Evolutionary conservation across 2,888 invertebrate species (phyloP).

Genomic region (Dryococelus australis): DNA sequence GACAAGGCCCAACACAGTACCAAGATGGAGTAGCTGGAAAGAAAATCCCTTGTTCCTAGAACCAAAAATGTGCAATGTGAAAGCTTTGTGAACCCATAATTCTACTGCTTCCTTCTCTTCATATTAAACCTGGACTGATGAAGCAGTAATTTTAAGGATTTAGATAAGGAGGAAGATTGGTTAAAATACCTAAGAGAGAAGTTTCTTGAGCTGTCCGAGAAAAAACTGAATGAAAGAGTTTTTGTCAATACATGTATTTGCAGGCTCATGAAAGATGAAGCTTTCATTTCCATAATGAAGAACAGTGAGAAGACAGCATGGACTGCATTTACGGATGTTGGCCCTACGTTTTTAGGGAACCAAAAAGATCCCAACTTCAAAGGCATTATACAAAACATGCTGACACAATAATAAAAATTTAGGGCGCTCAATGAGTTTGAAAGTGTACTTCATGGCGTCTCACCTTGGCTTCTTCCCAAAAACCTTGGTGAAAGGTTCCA

Average conservation of each 20-base stretch:
- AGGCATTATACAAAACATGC: not conserved
- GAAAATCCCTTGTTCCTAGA: not conserved
- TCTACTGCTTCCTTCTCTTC: no score
- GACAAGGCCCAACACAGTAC: not conserved
- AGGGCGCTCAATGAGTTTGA: no score
- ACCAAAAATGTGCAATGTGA: not conserved
- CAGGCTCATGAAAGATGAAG: not conserved
- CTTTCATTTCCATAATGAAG: not conserved
- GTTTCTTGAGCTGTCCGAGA: slow-evolving; percentile 3
- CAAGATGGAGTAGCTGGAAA: not conserved
- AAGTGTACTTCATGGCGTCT: no score
- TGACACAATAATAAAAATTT: no score
- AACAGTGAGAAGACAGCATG: not conserved
- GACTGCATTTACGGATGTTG: not conserved
- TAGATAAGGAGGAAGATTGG: not conserved
- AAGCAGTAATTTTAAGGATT: not conserved
- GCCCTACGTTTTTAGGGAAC: no score
- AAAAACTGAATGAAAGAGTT: not conserved
- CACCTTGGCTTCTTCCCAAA: no score
- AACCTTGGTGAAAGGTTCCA: not conserved
- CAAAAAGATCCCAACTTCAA: no score
- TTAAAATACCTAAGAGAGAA: not conserved
- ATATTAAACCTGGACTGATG: slow-evolving; percentile 20
- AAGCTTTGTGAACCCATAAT: not conserved
- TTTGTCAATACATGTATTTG: no score